Percentiles rank a stretch among this genome's conserved stretches.
phyloP scores from a whole-genome alignment of 37 sponge, comb jelly and placozoan genomes.

The Ianthella basta region DNA sequence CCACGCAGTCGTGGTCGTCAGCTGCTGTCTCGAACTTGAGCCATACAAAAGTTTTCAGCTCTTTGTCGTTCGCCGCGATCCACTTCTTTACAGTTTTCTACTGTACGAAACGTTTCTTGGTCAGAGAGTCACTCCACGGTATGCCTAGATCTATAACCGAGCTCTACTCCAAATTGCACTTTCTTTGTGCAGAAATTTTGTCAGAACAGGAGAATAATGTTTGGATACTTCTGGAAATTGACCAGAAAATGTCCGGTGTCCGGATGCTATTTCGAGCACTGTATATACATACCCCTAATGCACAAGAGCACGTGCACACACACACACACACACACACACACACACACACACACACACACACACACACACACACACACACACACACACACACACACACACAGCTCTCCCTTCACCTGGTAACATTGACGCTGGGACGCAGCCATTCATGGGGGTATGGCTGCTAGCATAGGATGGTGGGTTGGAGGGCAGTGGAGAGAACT shows the following conservation, averaged over 20 bases:
- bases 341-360: constrained; percentile 23
- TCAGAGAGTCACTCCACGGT: not conserved
- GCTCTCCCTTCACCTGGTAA: no score
- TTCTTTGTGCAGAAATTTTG: constrained; percentile 14
- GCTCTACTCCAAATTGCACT: not conserved
- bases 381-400: constrained; percentile 34
- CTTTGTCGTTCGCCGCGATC: constrained; percentile 36
- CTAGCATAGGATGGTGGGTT: constrained; percentile 39
- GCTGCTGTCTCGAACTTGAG: constrained; percentile 37
- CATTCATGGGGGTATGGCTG: no score
- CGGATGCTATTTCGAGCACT: constrained; percentile 31
- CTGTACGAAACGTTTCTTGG: not conserved
- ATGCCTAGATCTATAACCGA: not conserved
- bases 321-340: not conserved
- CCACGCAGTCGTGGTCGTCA: constrained; percentile 36
- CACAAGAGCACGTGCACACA: not conserved
- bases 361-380: constrained; percentile 32
- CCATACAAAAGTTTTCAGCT: constrained; percentile 28
- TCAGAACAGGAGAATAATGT: constrained; percentile 20
- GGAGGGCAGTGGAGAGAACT: constrained; percentile 50
- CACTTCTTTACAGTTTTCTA: constrained; percentile 37
- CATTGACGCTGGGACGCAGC: no score
- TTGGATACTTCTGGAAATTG: constrained; percentile 13
- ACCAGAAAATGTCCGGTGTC: constrained; percentile 50
- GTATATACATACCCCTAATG: not conserved